Conservation (phyloP, 2,113 vertebrate genomes). For the Oncorhynchus masou region DNA sequence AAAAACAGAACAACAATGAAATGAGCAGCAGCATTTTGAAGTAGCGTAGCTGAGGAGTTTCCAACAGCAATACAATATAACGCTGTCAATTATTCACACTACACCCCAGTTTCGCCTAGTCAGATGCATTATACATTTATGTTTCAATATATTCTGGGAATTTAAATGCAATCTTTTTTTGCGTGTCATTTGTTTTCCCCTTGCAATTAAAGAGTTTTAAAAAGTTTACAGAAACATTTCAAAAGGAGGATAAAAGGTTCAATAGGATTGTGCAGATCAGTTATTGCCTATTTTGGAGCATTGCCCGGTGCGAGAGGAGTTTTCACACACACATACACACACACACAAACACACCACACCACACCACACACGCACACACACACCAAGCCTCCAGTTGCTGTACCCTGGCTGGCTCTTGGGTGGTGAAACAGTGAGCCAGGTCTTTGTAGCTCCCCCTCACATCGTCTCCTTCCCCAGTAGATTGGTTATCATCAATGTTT, state of each 20-base stretch:
- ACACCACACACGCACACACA: neutral
- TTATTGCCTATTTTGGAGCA: neutral
- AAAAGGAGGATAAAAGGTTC: neutral
- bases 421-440: too few relatives aligned
- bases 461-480: constrained; percentile 6
- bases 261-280: neutral
- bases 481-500: constrained; percentile 25
- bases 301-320: neutral
- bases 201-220: neutral
- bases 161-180: constrained; percentile 45
- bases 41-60: constrained; percentile 46
- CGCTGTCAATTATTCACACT: constrained; percentile 64
- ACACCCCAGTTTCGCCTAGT: constrained; percentile 23
- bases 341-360: too few relatives aligned
- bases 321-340: neutral
- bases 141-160: constrained; percentile 54
- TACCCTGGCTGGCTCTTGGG: too few relatives aligned
- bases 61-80: constrained; percentile 50
- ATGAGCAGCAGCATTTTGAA: constrained; percentile 59
- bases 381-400: too few relatives aligned
- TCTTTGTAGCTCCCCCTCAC: too few relatives aligned
- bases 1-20: constrained; percentile 43
- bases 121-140: constrained; percentile 53
- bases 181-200: constrained; percentile 46
- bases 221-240: neutral